Conservation (phyloP, 2,797 vertebrate genomes). For the Tokudaia tokunoshimensis region DNA sequence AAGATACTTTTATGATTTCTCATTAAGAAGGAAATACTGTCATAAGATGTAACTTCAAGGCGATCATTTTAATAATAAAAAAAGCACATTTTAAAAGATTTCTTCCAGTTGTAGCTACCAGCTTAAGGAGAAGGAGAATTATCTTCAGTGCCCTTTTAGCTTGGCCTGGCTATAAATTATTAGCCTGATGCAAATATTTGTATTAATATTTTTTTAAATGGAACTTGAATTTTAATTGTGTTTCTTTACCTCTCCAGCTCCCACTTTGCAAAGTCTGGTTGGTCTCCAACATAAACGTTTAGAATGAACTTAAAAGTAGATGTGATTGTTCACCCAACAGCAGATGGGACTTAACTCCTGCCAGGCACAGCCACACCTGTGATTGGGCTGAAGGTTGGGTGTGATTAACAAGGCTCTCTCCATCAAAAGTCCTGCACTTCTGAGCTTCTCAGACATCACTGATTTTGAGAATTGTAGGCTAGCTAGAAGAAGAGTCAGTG, state of each 20-base stretch:
- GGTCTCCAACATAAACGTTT: not conserved
- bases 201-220: constrained; percentile 33
- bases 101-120: not conserved
- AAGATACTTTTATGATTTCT: constrained; percentile 60
- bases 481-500: accelerated
- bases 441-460: accelerated
- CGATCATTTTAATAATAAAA: constrained; percentile 51
- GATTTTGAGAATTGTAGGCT: accelerated
- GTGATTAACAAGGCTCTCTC: not conserved
- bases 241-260: not conserved
- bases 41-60: constrained; percentile 46
- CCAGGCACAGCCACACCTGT: accelerated
- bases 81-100: not conserved
- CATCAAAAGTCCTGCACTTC: accelerated
- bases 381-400: not conserved
- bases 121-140: not conserved
- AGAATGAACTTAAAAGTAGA: not conserved
- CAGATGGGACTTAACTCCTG: accelerated
- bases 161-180: constrained; percentile 42
- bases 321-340: too few relatives aligned
- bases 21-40: constrained; percentile 16
- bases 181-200: not conserved
- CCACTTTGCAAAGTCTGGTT: not conserved
- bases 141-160: not conserved
- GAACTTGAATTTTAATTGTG: not conserved